Evolutionary conservation across 2,797 vertebrate genomes (phyloP), one percentile per base, ranked within the genome.

Genomic region (Ptychobarbus kaznakovi): DNA sequence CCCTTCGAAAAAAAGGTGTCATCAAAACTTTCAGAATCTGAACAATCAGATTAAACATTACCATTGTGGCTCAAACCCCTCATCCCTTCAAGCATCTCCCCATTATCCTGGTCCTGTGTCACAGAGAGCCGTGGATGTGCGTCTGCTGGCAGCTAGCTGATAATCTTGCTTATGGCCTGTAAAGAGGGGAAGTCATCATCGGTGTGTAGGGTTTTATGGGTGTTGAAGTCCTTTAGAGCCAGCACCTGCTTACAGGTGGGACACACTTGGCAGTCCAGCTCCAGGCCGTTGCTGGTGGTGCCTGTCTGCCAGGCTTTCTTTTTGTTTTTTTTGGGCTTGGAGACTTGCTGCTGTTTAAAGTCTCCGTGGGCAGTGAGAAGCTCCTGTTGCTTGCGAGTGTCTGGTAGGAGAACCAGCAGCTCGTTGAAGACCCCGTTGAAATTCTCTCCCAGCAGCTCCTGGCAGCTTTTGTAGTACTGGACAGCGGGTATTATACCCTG

Each of bases 101-200:
- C 20, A 61, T 82, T 68, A 85, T 53, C 18, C 56, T 79, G 78
- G 78, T 85, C 44, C 10, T 81, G 78, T 73, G 76, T 79, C 51
- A 63, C 65, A 81, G 84, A 69, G 5, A 4, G 81, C 82, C 63
- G 12, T 63, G 80, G 80, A 53, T 40, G 44, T 35, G 86, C 7
- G 49, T 51, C 18, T 56, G 44, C 20, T 75, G 49, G 82, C 46
- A 91, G 95, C 93, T 99, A 99, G 93, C 96, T 98, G 93, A 99
- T 97, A 90, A 98, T 96, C 75, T 97, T 96, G 94, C 97, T 96
- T 83, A 99, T 97, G 1, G 97, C 97, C 91, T 99, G 98, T 83
- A 99, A 91, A 75, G 98, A 98, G 0, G 98, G 98, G 92, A 99
- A 99, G 85, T 99, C 98, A 28, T 98, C 97, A 0, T 99, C 97